Percentiles rank a stretch among this genome's conserved stretches.
Conservation (phyloP, 1,140 invertebrate genomes). For the Arctopsyche grandis region DNA sequence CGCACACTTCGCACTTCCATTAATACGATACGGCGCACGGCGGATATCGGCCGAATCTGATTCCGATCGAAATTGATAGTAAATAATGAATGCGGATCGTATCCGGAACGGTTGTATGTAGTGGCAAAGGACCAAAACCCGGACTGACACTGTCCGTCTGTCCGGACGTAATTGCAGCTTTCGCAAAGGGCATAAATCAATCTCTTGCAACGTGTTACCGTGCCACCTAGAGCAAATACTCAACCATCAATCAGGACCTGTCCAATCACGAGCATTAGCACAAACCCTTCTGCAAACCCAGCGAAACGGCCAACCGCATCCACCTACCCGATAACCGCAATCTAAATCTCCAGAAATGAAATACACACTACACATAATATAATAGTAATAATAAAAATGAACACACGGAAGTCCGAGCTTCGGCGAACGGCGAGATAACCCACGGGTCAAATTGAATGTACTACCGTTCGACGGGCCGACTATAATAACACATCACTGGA, state of each 20-base stretch:
- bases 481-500: slow-evolving; percentile 42
- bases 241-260: slow-evolving; percentile 53
- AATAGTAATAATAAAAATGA: not conserved
- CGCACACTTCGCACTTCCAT: too few species aligned
- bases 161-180: slow-evolving; percentile 50
- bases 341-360: slow-evolving; percentile 3
- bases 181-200: slow-evolving; percentile 53
- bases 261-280: slow-evolving; percentile 53
- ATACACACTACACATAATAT: not conserved
- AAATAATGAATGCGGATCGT: not conserved
- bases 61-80: not conserved
- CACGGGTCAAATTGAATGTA: slow-evolving; percentile 40
- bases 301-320: not conserved
- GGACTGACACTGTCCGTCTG: slow-evolving; percentile 45
- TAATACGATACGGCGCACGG: not conserved
- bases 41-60: not conserved
- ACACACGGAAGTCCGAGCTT: not conserved
- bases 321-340: not conserved
- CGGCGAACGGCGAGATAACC: not conserved
- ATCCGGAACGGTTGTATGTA: not conserved
- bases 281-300: not conserved
- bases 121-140: slow-evolving; percentile 19
- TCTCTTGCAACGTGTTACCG: slow-evolving; percentile 54
- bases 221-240: slow-evolving; percentile 53
- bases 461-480: slow-evolving; percentile 44